Evolutionary conservation across 2,888 invertebrate genomes (phyloP), one percentile per base, ranked within the genome.

Genomic region (Clanis bilineata): DNA sequence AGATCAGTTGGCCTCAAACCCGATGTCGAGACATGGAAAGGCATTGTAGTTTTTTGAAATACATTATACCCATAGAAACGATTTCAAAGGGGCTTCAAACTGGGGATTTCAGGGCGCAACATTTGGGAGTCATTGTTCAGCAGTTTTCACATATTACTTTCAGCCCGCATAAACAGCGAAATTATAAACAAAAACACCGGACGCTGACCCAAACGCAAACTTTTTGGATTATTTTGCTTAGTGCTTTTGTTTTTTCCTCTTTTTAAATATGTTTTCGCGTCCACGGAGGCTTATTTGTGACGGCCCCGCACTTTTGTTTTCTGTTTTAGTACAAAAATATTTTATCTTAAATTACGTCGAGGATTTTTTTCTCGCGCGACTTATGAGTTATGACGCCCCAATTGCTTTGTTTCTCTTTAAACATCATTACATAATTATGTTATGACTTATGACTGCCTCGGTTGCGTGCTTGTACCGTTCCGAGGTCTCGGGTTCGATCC

Each of bases 131-230:
- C 51, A 7, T 18, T 51, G 32, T 32, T 2, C 1, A 3, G 3
- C 51, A 51, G 32, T 32, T 51, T 51, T 18, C 51, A 32, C 32
- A 28, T 18, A 51, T 51, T 51, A 32, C 18, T 32, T 10, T 18
- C 10, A 23, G 1, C 32, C 51, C 51, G 32, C 32, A 18, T 51
- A 51, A 18, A 51, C 32, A 51, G 32, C 7, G 32, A 28, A 51
- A 51, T 51, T 32, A 51, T 51, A 32, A 32, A 51, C 32, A 51
- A 51, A 45, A 51, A 51, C 51, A 32, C 32, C 18, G 51, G 25
- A 25, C 47, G 51, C 18, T 18, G 32, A 5, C 51, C 32, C 51
- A 28, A 18, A 10, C 18, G 51, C 32, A 18, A 32, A 51, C 51
- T 51, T 28, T n/a, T 32, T 32, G 18, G 18, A 32, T 28, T 51